Base-by-base conservation (phyloP, 2,797 vertebrate genomes). In the Uromys caudimaculatus region DNA sequence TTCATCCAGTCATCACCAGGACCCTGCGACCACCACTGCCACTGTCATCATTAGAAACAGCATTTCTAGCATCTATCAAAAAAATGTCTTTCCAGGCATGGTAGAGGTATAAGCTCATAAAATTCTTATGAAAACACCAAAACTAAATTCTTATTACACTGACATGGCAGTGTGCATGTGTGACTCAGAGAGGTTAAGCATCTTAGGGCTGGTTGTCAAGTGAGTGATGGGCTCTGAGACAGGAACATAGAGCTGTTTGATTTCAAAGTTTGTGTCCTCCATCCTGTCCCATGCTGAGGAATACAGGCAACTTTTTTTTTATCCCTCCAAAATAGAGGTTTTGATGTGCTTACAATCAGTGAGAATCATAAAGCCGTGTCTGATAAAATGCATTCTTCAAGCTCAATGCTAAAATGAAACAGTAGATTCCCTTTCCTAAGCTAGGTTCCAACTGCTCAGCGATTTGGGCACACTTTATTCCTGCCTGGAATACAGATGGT, bases 341-440 rank as follows among this genome's bases (percentile, higher is more conserved):
- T 92, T 44, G 32, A 81, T n/a, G 2, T 69, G 76, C 29, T 44
- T 50, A 44, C 16, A 47, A n/a, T 78, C 77, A 64, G 32, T 85
- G 67, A 41, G 67, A 47, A 81, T n/a, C n/a, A 44, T 41, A 84
- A 90, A 84, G 21, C 13, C 62, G 27, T 77, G 77, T 89, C 75
- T 75, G 79, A 88, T 29, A 78, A 91, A 84, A 67, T 35, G 19
- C 12, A 21, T 81, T 38, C 58, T 79, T 86, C n/a, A 93, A 77
- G 94, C 52, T 86, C 1, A 2, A 14, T 11, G 56, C n/a, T 95
- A 60, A 93, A 85, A 91, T 67, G 62, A 94, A 96, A 58, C 44
- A 62, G 78, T 83, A 62, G 29, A 7, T 13, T 92, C 14, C 44
- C 88, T 41, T 89, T 75, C 90, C 73, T 86, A 50, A 14, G 2